These are phyloP conservation scores for Taenioides sp. DNA, from an alignment of 2,797 vertebrate genomes.

Conservation along the genomic window DNA sequence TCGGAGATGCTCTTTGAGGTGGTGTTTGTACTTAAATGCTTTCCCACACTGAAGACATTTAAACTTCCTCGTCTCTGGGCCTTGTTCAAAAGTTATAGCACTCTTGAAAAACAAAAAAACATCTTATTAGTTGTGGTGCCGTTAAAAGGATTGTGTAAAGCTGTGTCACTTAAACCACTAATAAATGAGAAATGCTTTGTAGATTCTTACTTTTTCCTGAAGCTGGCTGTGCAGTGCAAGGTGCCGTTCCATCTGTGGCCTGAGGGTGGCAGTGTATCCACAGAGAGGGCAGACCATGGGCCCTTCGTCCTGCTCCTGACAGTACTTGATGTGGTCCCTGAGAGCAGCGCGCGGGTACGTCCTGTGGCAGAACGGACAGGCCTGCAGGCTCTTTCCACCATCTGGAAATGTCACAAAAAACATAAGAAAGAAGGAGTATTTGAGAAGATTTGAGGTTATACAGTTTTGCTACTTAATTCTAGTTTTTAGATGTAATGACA, in stretches of 20 bases:
- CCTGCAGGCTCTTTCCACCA: slow-evolving; percentile 55
- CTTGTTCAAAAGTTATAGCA: slow-evolving; percentile 67
- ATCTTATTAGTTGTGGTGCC: slow-evolving; percentile 18
- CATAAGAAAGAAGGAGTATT: slow-evolving; percentile 5
- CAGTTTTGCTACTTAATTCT: background rate
- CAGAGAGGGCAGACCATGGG: slow-evolving; percentile 75
- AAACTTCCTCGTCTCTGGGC: slow-evolving; percentile 80
- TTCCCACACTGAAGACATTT: slow-evolving; percentile 85
- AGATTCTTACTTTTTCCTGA: slow-evolving; percentile 72
- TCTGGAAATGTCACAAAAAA: slow-evolving; percentile 48
- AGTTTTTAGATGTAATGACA: background rate
- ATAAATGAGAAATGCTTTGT: slow-evolving; percentile 4
- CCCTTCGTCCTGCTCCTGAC: slow-evolving; percentile 72
- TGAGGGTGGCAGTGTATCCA: slow-evolving; percentile 76
- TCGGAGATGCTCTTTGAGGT: slow-evolving; percentile 86
- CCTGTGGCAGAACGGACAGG: slow-evolving; percentile 79
- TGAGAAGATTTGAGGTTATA: background rate
- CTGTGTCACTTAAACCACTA: background rate
- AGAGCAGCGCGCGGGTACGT: slow-evolving; percentile 66
- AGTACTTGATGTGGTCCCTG: slow-evolving; percentile 78
- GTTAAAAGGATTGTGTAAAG: background rate
- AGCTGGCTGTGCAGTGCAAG: slow-evolving; percentile 73
- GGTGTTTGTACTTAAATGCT: slow-evolving; percentile 88
- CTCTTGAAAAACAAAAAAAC: slow-evolving; percentile 48
- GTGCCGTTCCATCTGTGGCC: slow-evolving; percentile 79